Evolutionary conservation across 2,113 vertebrate genomes (phyloP).

Genomic region (Bambusicola thoracicus): DNA sequence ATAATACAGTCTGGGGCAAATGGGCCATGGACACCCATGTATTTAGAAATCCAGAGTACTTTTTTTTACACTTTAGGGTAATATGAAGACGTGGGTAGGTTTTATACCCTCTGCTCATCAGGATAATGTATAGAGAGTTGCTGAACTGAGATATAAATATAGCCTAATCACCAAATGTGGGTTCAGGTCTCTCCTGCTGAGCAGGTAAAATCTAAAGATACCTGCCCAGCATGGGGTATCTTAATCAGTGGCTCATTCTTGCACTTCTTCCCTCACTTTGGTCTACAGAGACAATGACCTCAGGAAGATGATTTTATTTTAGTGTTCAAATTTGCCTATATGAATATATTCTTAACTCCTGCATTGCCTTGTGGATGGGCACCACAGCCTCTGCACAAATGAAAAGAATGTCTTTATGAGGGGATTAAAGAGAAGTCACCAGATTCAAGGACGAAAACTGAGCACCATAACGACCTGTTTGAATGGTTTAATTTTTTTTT

Average conservation of each 20-base stretch:
- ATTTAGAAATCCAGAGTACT: constrained; percentile 1
- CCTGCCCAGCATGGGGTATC: constrained; percentile 68
- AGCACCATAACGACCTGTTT: neutral
- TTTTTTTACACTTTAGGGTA: constrained; percentile 32
- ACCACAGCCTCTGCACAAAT: neutral
- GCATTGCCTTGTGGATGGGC: neutral
- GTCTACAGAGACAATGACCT: constrained; percentile 59
- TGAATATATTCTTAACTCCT: constrained; percentile 63
- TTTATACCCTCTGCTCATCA: constrained; percentile 20
- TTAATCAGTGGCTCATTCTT: constrained; percentile 71
- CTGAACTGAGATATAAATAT: constrained; percentile 68
- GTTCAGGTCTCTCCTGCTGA: constrained; percentile 57
- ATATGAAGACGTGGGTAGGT: constrained; percentile 6
- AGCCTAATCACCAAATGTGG: constrained; percentile 67
- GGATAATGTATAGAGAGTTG: constrained; percentile 20
- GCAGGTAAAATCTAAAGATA: constrained; percentile 74
- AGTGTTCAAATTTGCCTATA: constrained; percentile 57
- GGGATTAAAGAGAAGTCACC: neutral
- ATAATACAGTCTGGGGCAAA: neutral
- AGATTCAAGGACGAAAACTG: neutral
- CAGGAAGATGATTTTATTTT: constrained; percentile 56
- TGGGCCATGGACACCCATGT: neutral
- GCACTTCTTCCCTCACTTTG: constrained; percentile 48
- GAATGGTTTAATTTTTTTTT: neutral
- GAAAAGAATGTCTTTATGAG: fast-evolving